phyloP scores from a whole-genome alignment of 2,888 invertebrate genomes.

The Himalopsyche kuldschensis region DNA sequence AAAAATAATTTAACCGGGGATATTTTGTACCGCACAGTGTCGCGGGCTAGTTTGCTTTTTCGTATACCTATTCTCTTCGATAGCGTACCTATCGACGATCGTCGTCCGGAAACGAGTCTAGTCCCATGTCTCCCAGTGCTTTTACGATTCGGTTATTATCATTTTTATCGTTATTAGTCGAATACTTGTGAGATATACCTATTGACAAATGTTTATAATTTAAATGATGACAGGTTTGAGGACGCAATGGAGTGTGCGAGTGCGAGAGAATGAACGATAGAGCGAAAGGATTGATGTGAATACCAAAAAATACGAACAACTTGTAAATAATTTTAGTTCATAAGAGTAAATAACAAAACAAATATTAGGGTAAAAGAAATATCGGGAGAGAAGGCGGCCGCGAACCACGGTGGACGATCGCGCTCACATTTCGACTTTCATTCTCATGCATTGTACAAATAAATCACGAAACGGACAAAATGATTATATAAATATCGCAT shows the following conservation, averaged over 20 bases:
- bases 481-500: slow-evolving; percentile 51
- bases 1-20: neutral
- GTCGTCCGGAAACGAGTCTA: neutral
- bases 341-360: slow-evolving; percentile 50
- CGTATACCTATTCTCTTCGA: neutral
- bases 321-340: slow-evolving; percentile 58
- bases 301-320: slow-evolving; percentile 61
- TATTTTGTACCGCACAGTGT: neutral
- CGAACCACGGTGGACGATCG: slow-evolving; percentile 43
- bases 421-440: slow-evolving; percentile 45
- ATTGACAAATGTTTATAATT: slow-evolving; percentile 33
- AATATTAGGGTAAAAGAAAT: slow-evolving; percentile 41
- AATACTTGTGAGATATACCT: slow-evolving; percentile 28
- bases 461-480: slow-evolving; percentile 59
- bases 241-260: slow-evolving; percentile 48
- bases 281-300: slow-evolving; percentile 54
- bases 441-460: slow-evolving; percentile 55
- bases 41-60: neutral
- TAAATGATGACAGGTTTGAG: slow-evolving; percentile 45
- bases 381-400: slow-evolving; percentile 41
- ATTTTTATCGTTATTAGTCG: slow-evolving; percentile 37
- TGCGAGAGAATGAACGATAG: slow-evolving; percentile 45
- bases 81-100: neutral
- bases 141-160: slow-evolving; percentile 25
- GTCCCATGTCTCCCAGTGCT: slow-evolving; percentile 2